phyloP scores from a whole-genome alignment of 2,888 invertebrate species.

The Noctua fimbriata region DNA sequence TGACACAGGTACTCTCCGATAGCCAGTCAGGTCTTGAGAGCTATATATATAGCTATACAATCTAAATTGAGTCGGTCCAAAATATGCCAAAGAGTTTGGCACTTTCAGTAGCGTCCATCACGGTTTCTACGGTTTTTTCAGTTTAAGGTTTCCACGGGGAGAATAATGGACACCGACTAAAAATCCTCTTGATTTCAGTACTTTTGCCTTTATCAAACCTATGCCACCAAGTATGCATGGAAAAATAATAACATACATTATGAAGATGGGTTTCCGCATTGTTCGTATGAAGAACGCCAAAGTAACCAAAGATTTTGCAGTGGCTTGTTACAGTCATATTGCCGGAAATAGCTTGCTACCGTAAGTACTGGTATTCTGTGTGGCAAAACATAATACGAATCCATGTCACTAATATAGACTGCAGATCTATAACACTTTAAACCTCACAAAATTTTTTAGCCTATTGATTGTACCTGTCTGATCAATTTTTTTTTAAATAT shows the following conservation, averaged over 20 bases:
- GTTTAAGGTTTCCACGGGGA: background rate
- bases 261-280: constrained; percentile 91
- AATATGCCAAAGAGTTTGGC: background rate
- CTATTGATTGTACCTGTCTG: background rate
- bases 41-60: background rate
- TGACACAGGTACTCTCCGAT: background rate
- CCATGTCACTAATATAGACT: background rate
- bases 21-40: background rate
- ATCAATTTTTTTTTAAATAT: background rate
- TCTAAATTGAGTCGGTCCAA: background rate
- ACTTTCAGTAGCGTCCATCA: background rate
- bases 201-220: constrained; percentile 95
- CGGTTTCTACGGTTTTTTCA: background rate
- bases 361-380: constrained; percentile 84
- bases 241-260: constrained; percentile 93
- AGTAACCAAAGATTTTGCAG: constrained; percentile 92
- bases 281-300: constrained; percentile 94
- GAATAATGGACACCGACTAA: background rate
- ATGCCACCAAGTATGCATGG: constrained; percentile 93
- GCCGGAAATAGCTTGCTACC: constrained; percentile 91
- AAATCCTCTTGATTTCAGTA: constrained; percentile 84
- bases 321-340: constrained; percentile 91
- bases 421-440: background rate
- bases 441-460: background rate
- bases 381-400: background rate